phyloP scores from a whole-genome alignment of 2,113 vertebrate genomes.

The Hymenochirus boettgeri region DNA sequence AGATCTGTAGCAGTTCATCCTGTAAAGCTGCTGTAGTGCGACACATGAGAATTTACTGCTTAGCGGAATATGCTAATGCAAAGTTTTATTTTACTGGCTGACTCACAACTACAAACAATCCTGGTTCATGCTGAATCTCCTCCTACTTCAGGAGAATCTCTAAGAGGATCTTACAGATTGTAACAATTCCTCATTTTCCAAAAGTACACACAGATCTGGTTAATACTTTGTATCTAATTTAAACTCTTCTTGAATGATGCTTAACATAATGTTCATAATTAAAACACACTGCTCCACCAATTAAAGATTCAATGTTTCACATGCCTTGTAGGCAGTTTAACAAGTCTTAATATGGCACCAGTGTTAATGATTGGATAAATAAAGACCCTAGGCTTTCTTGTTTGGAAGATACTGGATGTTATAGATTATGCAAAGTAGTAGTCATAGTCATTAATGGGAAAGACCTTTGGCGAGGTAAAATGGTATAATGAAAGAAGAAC shows the following conservation, averaged over 20 bases:
- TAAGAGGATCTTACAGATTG: too few relatives aligned
- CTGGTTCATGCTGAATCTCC: too few relatives aligned
- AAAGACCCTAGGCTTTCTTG: not conserved
- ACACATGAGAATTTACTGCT: too few relatives aligned
- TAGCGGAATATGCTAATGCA: too few relatives aligned
- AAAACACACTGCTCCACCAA: conserved; percentile 1
- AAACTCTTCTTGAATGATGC: not conserved
- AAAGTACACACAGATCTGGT: not conserved
- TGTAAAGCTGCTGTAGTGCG: too few relatives aligned
- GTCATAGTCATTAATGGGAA: not conserved
- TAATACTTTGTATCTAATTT: not conserved
- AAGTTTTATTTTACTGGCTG: too few relatives aligned
- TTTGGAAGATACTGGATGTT: not conserved
- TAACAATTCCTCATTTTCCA: too few relatives aligned
- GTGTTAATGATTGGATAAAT: conserved; percentile 18
- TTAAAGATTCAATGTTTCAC: conserved; percentile 10
- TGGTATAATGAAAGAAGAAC: not conserved
- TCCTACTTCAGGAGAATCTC: too few relatives aligned
- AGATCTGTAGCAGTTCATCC: too few relatives aligned
- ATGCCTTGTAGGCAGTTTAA: conserved; percentile 11
- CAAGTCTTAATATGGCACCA: conserved; percentile 31
- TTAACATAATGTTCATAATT: conserved; percentile 6
- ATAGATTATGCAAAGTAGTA: not conserved
- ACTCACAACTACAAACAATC: too few relatives aligned
- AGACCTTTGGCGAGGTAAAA: not conserved